Conservation (phyloP, 2,797 vertebrate species). For the Synaphobranchus kaupii region DNA sequence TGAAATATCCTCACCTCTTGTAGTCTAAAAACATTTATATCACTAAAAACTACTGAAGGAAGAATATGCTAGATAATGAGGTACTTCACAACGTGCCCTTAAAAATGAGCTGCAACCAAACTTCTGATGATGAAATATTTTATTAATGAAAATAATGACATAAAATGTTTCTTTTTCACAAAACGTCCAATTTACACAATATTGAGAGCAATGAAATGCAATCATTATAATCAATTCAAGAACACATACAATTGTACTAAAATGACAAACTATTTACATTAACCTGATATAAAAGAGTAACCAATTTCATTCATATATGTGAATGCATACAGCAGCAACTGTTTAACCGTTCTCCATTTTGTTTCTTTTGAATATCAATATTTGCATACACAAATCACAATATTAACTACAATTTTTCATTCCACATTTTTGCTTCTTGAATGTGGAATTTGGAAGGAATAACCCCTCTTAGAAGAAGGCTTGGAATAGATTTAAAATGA, state of each 20-base stretch:
- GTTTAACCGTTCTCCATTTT: not conserved
- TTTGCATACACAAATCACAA: not conserved
- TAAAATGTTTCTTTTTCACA: not conserved
- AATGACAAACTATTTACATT: conserved; percentile 15
- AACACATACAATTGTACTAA: conserved; percentile 5
- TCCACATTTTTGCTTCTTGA: not conserved
- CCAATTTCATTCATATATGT: not conserved
- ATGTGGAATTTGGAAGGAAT: not conserved
- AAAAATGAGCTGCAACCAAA: conserved; percentile 12
- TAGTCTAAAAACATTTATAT: not conserved
- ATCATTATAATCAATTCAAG: conserved; percentile 1
- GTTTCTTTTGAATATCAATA: conserved; percentile 2
- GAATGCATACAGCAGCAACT: not conserved
- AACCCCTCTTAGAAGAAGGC: not conserved
- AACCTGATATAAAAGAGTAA: not conserved
- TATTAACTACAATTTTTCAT: not conserved
- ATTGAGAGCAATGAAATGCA: not conserved
- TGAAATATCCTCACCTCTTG: not conserved
- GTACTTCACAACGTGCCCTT: not conserved
- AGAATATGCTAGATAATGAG: conserved; percentile 1
- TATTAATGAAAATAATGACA: conserved; percentile 27
- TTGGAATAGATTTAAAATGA: not conserved
- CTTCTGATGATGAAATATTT: conserved; percentile 10
- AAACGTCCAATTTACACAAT: not conserved
- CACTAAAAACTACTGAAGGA: not conserved